phyloP scores from a whole-genome alignment of 2,113 vertebrate genomes.

The Semnornis frantzii region DNA sequence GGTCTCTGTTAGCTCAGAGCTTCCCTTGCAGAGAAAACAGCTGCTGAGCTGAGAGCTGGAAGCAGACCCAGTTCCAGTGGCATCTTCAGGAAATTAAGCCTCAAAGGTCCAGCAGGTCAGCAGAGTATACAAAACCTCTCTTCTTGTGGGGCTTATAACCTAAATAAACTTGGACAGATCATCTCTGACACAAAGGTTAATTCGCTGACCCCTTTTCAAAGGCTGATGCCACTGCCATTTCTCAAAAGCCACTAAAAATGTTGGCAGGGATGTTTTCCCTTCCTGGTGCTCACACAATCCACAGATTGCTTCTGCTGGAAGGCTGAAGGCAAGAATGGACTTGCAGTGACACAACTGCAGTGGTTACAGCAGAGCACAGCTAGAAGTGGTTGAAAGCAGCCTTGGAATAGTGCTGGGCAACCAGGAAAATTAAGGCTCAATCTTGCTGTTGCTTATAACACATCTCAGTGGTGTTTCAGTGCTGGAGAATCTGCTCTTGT shows the following conservation, averaged over 20 bases:
- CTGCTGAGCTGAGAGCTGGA: conserved; percentile 55
- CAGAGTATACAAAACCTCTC: conserved; percentile 47
- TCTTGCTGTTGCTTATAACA: background rate
- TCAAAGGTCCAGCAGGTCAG: conserved; percentile 34
- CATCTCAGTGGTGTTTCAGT: background rate
- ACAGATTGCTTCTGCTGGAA: background rate
- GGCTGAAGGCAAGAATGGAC: background rate
- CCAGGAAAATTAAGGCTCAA: background rate
- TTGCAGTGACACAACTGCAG: background rate
- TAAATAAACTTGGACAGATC: conserved; percentile 57
- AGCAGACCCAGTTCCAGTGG: conserved; percentile 55
- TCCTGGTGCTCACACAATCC: background rate
- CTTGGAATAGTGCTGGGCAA: background rate
- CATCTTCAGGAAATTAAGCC: conserved; percentile 32
- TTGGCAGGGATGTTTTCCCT: background rate
- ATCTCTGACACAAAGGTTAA: conserved; percentile 54
- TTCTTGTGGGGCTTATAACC: conserved; percentile 30
- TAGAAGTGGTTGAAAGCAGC: background rate
- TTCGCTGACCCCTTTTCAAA: conserved; percentile 48
- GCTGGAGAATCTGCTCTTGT: conserved; percentile 3
- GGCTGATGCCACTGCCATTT: background rate
- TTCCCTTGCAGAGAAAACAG: conserved; percentile 63
- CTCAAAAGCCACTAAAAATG: background rate
- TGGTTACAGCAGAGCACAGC: background rate
- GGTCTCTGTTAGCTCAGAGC: conserved; percentile 53